Conservation (phyloP, 2,797 vertebrate species). For the Brachymystax lenok region DNA sequence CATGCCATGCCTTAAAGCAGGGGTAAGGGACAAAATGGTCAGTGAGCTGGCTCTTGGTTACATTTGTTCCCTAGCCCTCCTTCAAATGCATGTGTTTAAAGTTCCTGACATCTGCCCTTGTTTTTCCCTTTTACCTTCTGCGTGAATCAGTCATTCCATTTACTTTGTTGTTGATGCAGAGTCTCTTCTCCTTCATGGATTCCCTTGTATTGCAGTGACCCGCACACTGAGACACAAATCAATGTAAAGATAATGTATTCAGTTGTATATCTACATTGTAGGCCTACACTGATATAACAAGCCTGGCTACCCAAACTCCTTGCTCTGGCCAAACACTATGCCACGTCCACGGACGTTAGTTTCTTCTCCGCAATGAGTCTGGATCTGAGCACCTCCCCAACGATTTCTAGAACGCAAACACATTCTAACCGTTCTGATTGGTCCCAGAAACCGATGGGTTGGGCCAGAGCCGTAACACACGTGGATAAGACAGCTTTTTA, state of each 20-base stretch:
- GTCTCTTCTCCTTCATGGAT: constrained; percentile 27
- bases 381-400: too few relatives aligned
- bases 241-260: not conserved
- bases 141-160: constrained; percentile 8
- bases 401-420: too few relatives aligned
- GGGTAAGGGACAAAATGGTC: not conserved
- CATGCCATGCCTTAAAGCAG: constrained; percentile 3
- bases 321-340: too few relatives aligned
- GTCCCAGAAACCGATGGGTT: too few relatives aligned
- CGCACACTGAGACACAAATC: not conserved
- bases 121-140: constrained; percentile 10
- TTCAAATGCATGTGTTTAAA: constrained; percentile 36
- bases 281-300: too few relatives aligned
- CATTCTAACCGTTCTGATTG: too few relatives aligned
- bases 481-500: too few relatives aligned
- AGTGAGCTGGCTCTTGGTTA: not conserved
- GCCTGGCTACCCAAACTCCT: too few relatives aligned
- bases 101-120: constrained; percentile 16
- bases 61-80: constrained; percentile 25
- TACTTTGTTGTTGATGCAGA: constrained; percentile 11
- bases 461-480: too few relatives aligned
- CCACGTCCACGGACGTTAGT: too few relatives aligned
- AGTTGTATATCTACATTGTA: not conserved
- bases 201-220: constrained; percentile 33
- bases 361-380: too few relatives aligned